These are phyloP conservation scores for Hypothenemus hampei DNA, from an alignment of 1,140 invertebrate genomes.

Conservation along the genomic window DNA sequence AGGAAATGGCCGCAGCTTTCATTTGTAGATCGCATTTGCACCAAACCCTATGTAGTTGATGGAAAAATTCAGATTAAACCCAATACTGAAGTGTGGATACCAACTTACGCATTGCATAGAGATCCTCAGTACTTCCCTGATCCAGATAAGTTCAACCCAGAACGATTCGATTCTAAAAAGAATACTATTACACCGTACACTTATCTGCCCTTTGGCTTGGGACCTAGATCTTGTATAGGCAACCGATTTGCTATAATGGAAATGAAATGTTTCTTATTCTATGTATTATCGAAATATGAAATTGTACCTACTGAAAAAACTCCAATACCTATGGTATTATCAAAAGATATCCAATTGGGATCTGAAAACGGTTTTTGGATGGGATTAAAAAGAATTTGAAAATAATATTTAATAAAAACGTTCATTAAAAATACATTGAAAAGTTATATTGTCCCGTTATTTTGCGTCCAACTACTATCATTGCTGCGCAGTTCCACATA, in stretches of 20 bases:
- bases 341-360: conserved; percentile 30
- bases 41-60: conserved; percentile 47
- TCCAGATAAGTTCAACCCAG: conserved; percentile 34
- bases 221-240: conserved; percentile 44
- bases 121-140: conserved; percentile 33
- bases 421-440: neutral
- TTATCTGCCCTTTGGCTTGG: conserved; percentile 57
- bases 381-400: conserved; percentile 15
- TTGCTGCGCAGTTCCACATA: conserved; percentile 16
- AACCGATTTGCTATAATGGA: conserved; percentile 38
- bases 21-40: conserved; percentile 49
- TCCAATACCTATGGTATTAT: conserved; percentile 28
- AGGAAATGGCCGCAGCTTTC: conserved; percentile 52
- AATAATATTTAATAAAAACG: neutral
- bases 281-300: conserved; percentile 37
- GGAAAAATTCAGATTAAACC: conserved; percentile 7
- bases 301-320: conserved; percentile 37
- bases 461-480: conserved; percentile 3
- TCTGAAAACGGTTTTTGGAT: conserved; percentile 43
- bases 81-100: conserved; percentile 8
- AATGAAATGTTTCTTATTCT: conserved; percentile 39
- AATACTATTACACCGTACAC: conserved; percentile 43
- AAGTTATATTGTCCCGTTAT: conserved; percentile 10
- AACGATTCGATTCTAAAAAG: conserved; percentile 35
- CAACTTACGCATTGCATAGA: conserved; percentile 26